Evolutionary conservation across 2,797 vertebrate species (phyloP).

Genomic region (Mareca strepera): DNA sequence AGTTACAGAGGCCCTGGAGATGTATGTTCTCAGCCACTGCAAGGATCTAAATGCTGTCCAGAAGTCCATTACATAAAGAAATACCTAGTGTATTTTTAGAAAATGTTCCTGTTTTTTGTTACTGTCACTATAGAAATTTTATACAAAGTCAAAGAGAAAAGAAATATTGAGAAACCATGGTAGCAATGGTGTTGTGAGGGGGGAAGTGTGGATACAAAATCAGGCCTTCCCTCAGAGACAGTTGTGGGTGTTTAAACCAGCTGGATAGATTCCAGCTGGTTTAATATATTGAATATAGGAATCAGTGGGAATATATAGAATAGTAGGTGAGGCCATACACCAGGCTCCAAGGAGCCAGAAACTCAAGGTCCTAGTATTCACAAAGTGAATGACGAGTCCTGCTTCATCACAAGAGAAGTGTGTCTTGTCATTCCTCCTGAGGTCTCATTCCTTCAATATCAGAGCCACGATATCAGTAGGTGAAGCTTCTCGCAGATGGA

Average conservation of each 20-base stretch:
- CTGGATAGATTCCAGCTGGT: not conserved
- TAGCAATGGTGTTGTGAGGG: not conserved
- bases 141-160: not conserved
- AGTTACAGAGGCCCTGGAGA: not conserved
- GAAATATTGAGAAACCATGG: not conserved
- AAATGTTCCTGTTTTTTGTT: not conserved
- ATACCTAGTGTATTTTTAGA: not conserved
- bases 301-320: too few species aligned
- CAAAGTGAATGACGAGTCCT: not conserved
- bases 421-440: not conserved
- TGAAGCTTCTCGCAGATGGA: not conserved
- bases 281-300: not conserved
- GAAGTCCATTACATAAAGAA: not conserved
- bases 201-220: not conserved
- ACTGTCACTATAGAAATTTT: not conserved
- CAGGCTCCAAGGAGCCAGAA: not conserved
- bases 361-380: not conserved
- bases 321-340: not conserved
- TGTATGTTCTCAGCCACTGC: not conserved
- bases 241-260: not conserved
- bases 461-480: not conserved
- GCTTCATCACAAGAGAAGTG: not conserved
- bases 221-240: not conserved
- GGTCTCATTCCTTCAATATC: not conserved
- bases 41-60: not conserved